Base-by-base conservation (phyloP, 2,797 vertebrate genomes). In the Dryobates pubescens region DNA sequence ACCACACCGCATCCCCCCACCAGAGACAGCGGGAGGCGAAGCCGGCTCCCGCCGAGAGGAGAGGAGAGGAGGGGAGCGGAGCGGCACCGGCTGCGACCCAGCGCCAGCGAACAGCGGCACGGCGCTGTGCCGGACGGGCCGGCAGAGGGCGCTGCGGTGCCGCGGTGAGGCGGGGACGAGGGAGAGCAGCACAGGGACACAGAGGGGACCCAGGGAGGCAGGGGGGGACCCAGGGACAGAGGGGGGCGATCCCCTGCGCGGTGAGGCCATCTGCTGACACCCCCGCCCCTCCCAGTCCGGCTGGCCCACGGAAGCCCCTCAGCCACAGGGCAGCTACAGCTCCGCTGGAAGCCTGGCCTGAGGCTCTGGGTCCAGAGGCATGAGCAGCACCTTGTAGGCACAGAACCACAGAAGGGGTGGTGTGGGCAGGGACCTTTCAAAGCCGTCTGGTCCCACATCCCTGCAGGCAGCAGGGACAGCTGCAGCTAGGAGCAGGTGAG, bases 91-190 rank as follows among this genome's bases (percentile, higher is more conserved):
- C 77, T 54, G 24, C 24, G 53, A 56, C 24, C 29, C 38, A 65
- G 47, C 49, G 27, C 49, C 47, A n/a, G 30, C 41, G 80, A 22
- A 15, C n/a, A n/a, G 16, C 3, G n/a, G 57, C 57, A 64, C 22
- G 19, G 36, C 19, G 19, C 32, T 10, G 34, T 8, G 20, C 13
- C 13, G 13, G 58, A 13, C 22, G n/a, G 20, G 32, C 61, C 89
- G 47, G 30, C 72, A 88, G 85, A 74, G 90, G 69, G 75, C 74
- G 80, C 85, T 70, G 90, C 36, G 20, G 59, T n/a, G 84, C 75
- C 64, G 70, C 79, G 41, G 32, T 56, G 56, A 27, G 32, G 34
- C 19, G 57, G 53, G 29, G 26, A 30, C 10, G 7, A 26, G 7
- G 41, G 13, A 22, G 17, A 18, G 26, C 27, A 6, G 27, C 27